Evolutionary conservation across 2,888 invertebrate species (phyloP).

Genomic region (Acrobasis consociella): DNA sequence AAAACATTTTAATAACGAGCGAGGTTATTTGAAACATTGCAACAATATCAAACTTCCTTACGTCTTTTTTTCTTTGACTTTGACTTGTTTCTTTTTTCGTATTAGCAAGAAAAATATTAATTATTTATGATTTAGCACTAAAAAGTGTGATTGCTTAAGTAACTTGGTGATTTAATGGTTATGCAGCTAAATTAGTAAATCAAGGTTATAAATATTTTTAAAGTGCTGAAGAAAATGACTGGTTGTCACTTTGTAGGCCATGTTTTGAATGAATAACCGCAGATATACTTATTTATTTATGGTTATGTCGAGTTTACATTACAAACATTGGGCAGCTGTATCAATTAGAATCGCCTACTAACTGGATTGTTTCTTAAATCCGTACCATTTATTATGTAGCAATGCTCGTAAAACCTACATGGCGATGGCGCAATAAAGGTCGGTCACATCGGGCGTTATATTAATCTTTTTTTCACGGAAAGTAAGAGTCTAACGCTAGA

Average conservation of each 20-base stretch:
- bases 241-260: background rate
- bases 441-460: constrained; percentile 26
- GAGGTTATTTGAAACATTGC: no score
- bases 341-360: constrained; percentile 20
- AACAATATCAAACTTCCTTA: no score
- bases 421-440: constrained; percentile 33
- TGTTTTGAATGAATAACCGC: background rate
- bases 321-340: constrained; percentile 17
- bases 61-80: no score
- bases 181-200: background rate
- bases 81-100: no score
- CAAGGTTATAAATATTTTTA: background rate
- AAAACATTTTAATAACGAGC: background rate
- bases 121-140: no score
- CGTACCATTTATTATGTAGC: constrained; percentile 32
- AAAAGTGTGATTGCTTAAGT: no score
- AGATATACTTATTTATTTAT: constrained; percentile 20
- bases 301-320: constrained; percentile 2
- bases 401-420: constrained; percentile 38
- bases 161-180: no score
- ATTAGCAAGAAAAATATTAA: no score
- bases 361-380: constrained; percentile 16
- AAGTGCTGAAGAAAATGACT: background rate
- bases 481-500: constrained; percentile 34
- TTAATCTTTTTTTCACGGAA: constrained; percentile 34